Percentiles rank a stretch among this genome's conserved stretches.
These are phyloP conservation scores for Sebastes alutus DNA, from an alignment of 2,797 vertebrate species.

Conservation along the genomic window DNA sequence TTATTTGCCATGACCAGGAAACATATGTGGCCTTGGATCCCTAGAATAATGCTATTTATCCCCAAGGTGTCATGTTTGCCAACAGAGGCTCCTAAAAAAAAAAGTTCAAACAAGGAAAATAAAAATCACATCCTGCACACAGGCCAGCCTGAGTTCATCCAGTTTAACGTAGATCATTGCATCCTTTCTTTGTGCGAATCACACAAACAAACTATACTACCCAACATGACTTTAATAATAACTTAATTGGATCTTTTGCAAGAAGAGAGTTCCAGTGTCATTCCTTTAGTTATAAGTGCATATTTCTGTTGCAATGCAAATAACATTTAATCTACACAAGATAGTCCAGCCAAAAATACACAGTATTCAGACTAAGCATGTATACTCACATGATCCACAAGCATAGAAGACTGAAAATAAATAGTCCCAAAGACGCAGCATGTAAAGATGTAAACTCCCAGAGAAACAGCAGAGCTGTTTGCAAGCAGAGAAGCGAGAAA, in stretches of 20 bases:
- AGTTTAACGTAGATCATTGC: slow-evolving; percentile 30
- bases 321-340: slow-evolving; percentile 3
- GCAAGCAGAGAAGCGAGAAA: slow-evolving; percentile 41
- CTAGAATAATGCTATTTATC: slow-evolving; percentile 38
- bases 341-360: not conserved
- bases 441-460: slow-evolving; percentile 35
- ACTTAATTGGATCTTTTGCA: not conserved
- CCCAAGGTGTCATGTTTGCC: slow-evolving; percentile 35
- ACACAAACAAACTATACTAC: not conserved
- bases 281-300: too few species aligned
- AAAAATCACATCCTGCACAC: slow-evolving; percentile 48
- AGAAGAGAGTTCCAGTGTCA: not conserved
- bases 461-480: slow-evolving; percentile 14
- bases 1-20: slow-evolving; percentile 47
- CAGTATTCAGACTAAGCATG: not conserved
- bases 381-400: slow-evolving; percentile 76
- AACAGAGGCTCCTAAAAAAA: slow-evolving; percentile 17
- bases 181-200: slow-evolving; percentile 28
- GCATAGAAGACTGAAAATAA: slow-evolving; percentile 15
- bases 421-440: slow-evolving; percentile 29
- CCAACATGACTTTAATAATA: not conserved
- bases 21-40: slow-evolving; percentile 41
- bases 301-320: not conserved
- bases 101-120: slow-evolving; percentile 42
- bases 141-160: slow-evolving; percentile 32